phyloP scores from a whole-genome alignment of 2,113 vertebrate genomes.

The Guaruba guarouba region DNA sequence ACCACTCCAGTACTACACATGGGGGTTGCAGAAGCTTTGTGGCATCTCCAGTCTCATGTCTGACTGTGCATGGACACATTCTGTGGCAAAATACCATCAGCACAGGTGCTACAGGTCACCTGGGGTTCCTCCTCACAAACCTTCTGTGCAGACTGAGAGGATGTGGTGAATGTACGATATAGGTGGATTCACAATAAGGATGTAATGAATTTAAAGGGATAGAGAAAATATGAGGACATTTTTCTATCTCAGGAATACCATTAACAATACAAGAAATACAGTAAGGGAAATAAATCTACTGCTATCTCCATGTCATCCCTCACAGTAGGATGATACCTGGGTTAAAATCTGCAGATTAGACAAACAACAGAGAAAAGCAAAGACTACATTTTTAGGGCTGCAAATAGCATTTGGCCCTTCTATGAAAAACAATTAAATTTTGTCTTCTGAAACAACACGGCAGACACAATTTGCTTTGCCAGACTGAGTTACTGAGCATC shows the following conservation, averaged over 20 bases:
- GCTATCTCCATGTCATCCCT: neutral
- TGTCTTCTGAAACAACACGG: neutral
- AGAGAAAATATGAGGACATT: neutral
- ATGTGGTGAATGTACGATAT: accelerated
- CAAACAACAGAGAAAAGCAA: neutral
- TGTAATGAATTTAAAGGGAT: neutral
- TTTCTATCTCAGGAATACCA: neutral
- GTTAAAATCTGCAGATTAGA: neutral
- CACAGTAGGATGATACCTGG: neutral
- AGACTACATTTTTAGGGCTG: neutral
- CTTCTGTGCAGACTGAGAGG: neutral
- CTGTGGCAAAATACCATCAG: neutral
- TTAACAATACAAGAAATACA: neutral
- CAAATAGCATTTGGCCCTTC: neutral
- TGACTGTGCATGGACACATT: neutral
- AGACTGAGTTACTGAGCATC: neutral
- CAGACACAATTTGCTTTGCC: neutral
- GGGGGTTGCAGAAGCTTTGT: neutral
- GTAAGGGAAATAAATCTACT: neutral
- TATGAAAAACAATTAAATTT: neutral
- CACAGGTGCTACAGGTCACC: neutral
- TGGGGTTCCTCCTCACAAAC: neutral
- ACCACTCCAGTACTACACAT: neutral
- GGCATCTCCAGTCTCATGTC: neutral
- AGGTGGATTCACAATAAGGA: neutral